Base-by-base conservation (phyloP, 2,113 vertebrate genomes). In the Ciconia boyciana region DNA sequence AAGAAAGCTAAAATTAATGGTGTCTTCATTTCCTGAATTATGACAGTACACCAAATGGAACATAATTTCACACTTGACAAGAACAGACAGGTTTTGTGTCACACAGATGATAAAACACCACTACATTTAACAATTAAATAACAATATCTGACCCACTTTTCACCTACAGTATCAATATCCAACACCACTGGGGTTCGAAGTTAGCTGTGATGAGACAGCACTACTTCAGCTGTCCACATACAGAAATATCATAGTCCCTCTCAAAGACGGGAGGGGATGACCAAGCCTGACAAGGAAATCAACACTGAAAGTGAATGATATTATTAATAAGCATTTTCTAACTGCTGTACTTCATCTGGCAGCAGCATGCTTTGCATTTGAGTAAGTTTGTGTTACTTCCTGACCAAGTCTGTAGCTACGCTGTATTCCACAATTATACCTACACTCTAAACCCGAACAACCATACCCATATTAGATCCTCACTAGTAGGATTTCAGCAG, bases 1-100 rank as follows among this genome's bases (percentile, higher is more conserved):
- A 96, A 93, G 41, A 55, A 74, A 95, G 91, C 84, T 83, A 93
- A 97, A 97, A 97, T 96, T 94, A 98, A 97, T 49, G 43, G 66
- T 85, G 80, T 68, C 69, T 85, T 94, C 72, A 78, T 74, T 94
- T 91, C 65, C 81, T 76, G 81, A 79, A 84, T 93, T 75, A 93
- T 60, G 68, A 92, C 34, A 93, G 72, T 51, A 29, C 71, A 79
- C 68, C 64, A 95, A 97, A 92, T 44, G 71, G 81, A 97, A 94
- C 21, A 71, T 60, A 90, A 96, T 86, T 97, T 97, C 80, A 61
- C 70, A 95, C 85, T 70, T 94, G 82, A 96, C 61, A 96, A 54
- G 90, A 90, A 88, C 1, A 93, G 68, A 84, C 61, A 95, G 61
- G 72, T 61, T 93, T 90, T 88, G 46, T 52, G 58, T 80, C 77